Conservation (phyloP, 2,888 invertebrate genomes). For the Baccha elongata region DNA sequence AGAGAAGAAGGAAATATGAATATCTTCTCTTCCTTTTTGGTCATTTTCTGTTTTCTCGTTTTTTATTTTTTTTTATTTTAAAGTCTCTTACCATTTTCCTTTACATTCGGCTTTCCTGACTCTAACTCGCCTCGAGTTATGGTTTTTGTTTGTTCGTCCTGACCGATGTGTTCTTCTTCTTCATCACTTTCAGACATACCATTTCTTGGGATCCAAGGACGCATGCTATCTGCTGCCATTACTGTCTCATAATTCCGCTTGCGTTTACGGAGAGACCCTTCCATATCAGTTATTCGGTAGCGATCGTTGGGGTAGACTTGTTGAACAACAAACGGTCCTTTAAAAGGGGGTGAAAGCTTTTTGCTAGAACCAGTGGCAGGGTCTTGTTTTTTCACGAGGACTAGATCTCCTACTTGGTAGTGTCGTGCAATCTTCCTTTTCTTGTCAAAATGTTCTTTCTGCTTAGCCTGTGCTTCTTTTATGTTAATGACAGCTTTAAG, state of each 20-base stretch:
- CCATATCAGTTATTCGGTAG: conserved; percentile 10
- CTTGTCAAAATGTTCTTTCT: background rate
- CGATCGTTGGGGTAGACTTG: conserved; percentile 20
- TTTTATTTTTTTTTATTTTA: too few relatives aligned
- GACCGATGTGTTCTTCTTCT: background rate
- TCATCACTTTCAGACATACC: conserved; percentile 13
- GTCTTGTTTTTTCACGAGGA: conserved; percentile 23
- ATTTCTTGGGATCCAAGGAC: background rate
- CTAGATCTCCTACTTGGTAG: background rate
- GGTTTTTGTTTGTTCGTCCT: too few relatives aligned
- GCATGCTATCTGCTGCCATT: conserved; percentile 1
- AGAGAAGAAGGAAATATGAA: too few relatives aligned
- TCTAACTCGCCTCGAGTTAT: too few relatives aligned
- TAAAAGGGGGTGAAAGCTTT: conserved; percentile 15
- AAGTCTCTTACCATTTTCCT: too few relatives aligned
- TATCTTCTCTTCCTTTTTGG: too few relatives aligned
- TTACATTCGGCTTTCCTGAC: too few relatives aligned
- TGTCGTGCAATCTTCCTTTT: background rate
- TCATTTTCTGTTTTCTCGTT: too few relatives aligned
- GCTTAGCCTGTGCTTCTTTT: background rate
- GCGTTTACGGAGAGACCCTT: conserved; percentile 1
- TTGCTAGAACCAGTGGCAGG: background rate
- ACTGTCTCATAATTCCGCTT: background rate
- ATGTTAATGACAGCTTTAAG: background rate
- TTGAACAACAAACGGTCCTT: conserved; percentile 6